Base-by-base conservation (phyloP, 2,113 vertebrate species). In the Pardalotus punctatus region DNA sequence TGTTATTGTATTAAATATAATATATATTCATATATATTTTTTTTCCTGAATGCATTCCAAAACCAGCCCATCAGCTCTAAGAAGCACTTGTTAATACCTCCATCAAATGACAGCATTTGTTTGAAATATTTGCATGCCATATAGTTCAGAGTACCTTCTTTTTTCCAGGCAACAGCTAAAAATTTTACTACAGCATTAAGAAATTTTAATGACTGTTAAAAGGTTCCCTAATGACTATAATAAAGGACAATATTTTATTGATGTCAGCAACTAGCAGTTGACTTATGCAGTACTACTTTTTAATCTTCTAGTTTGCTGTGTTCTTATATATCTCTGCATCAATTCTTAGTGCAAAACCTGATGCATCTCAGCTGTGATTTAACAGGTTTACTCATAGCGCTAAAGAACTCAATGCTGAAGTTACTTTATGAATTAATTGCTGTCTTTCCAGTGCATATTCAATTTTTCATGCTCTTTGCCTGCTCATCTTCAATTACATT, bases 211-310 rank as follows among this genome's bases (percentile, higher is more conserved):
- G 70, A 85, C 82, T 89, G 70, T 94, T 97, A 95, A 92, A 94
- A 96, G 60, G 88, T 83, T 94, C 85, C 60, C 92, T 97, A 96
- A 93, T 96, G 85, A 90, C 78, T 82, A 86, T 93, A 94, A 96
- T 93, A 95, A 96, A 94, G 82, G 90, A 95, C 88, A 95, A 83
- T 93, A 83, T 93, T 96, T 96, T 94, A 93, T 94, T 95, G 87
- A 93, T 95, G 92, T 86, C 90, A 92, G 85, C 79, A 93, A 88
- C 87, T 90, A 88, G 60, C 51, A 86, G 33, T 88, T 94, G 87
- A 92, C 90, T 93, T 96, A 70, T 5, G 18, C 27, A 43, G 81
- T 66, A 64, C 45, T 86, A 80, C 50, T 92, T 95, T 77, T 96
- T 90, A 74, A 64, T 95, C 54, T 90, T 81, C 48, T 79, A n/a